Conservation (phyloP, 2,888 invertebrate genomes). For the Lithophane semibrunnea region DNA sequence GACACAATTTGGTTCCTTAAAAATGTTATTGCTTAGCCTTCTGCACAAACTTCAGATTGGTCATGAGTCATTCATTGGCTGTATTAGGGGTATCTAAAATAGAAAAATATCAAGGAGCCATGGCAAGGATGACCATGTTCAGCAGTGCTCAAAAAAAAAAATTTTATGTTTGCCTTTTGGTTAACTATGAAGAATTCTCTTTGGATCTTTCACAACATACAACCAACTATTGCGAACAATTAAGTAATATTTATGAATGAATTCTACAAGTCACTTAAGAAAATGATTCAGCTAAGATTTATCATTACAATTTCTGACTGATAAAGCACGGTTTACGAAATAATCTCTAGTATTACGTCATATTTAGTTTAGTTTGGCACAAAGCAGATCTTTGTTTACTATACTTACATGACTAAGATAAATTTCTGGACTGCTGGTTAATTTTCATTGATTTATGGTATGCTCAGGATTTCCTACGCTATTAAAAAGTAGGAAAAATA, state of each 20-base stretch:
- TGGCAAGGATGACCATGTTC: not conserved
- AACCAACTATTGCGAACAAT: not conserved
- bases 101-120: not conserved
- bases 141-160: not conserved
- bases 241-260: slow-evolving; percentile 30
- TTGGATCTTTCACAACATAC: not conserved
- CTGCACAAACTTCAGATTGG: too few species aligned
- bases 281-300: slow-evolving; percentile 26
- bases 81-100: not conserved
- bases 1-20: too few species aligned
- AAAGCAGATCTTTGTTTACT: slow-evolving; percentile 22
- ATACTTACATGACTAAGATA: not conserved
- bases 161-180: not conserved
- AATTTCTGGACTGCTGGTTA: not conserved
- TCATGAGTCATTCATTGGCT: too few species aligned
- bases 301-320: slow-evolving; percentile 18
- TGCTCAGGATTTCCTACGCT: not conserved
- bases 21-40: too few species aligned
- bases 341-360: slow-evolving; percentile 38
- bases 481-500: not conserved
- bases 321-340: slow-evolving; percentile 24
- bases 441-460: slow-evolving; percentile 7
- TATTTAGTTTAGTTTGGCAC: slow-evolving; percentile 29
- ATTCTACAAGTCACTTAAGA: not conserved
- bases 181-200: not conserved